phyloP scores from a whole-genome alignment of 2,113 vertebrate genomes.

The Lucifuga dentata region DNA sequence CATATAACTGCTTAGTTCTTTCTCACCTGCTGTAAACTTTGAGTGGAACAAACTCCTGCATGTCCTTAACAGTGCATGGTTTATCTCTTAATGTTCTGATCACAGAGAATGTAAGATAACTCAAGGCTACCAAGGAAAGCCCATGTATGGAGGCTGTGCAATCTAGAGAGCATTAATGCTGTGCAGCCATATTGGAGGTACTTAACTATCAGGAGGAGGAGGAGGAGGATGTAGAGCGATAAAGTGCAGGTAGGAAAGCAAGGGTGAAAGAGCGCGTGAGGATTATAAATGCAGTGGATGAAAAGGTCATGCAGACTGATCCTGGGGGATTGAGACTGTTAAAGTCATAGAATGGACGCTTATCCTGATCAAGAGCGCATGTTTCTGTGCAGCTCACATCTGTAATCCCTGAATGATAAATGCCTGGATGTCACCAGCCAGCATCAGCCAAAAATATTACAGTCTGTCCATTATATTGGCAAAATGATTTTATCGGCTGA shows the following conservation, averaged over 20 bases:
- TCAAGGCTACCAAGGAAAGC: too few species aligned
- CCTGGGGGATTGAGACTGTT: conserved; percentile 10
- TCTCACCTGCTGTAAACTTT: too few species aligned
- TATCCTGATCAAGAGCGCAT: conserved; percentile 4
- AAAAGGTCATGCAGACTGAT: conserved; percentile 28
- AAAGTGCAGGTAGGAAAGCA: conserved; percentile 35
- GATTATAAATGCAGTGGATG: conserved; percentile 38
- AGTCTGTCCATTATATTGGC: too few species aligned
- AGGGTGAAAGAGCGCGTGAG: conserved; percentile 25
- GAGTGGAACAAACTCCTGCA: too few species aligned
- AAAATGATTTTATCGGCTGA: too few species aligned
- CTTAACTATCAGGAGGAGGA: conserved; percentile 17
- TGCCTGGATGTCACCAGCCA: not conserved
- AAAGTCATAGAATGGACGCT: conserved; percentile 8
- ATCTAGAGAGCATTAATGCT: conserved; percentile 1
- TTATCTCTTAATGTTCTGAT: not conserved
- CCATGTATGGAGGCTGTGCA: not conserved
- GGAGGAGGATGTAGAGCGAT: conserved; percentile 35
- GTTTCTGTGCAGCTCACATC: conserved; percentile 32
- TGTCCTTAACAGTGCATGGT: too few species aligned
- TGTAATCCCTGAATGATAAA: conserved; percentile 40
- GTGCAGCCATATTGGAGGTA: conserved; percentile 3
- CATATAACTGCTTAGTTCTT: too few species aligned
- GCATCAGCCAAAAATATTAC: not conserved
- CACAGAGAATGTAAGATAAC: too few species aligned